Base-by-base conservation (phyloP, 2,797 vertebrate genomes). In the Enteromius anoplus region DNA sequence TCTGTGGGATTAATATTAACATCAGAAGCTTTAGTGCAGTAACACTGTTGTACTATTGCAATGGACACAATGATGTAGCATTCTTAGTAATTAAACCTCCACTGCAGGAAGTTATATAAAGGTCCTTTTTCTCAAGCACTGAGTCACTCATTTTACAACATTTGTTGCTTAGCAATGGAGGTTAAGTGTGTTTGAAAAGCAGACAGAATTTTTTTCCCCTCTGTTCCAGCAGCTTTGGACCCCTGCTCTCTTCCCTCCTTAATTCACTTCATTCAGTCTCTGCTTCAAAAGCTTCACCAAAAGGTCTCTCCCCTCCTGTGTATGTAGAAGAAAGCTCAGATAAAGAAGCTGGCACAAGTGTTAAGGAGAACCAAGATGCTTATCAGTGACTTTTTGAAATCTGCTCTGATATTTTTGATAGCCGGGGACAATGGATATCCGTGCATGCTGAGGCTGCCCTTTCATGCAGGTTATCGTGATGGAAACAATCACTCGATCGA, bases 401-500 rank as follows among this genome's bases (percentile, higher is more conserved):
- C 89, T 89, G 90, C 88, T 89, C 86, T 42, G 91, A 94, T 94
- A 89, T 87, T 92, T 82, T 89, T 92, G 93, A 94, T 94, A 93
- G 55, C 83, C 0, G 69, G 91, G 88, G 89, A 94, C 93, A 94
- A 94, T 94, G 88, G 92, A 84, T 89, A 85, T 93, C 91, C 90
- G 90, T 92, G 91, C 86, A 75, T 91, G 90, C 86, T 83, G 86
- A 85, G 88, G 89, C 81, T 90, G 89, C 87, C 86, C 90, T 91
- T 90, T 93, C 92, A 92, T 91, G 89, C 87, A 78, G 71, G 66
- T 79, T 84, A 69, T 71, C 29, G 83, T 90, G 83, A 89, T 84
- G 90, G 90, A 93, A 93, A 91, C 91, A 83, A 88, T 89, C 88
- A 88, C 89, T 85, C 47, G 14, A 19, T 26, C 40, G 26, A 76